Evolutionary conservation across 2,797 vertebrate species (phyloP), one percentile per base, ranked within the genome.

Genomic region (Odontamblyopus lacepedii): DNA sequence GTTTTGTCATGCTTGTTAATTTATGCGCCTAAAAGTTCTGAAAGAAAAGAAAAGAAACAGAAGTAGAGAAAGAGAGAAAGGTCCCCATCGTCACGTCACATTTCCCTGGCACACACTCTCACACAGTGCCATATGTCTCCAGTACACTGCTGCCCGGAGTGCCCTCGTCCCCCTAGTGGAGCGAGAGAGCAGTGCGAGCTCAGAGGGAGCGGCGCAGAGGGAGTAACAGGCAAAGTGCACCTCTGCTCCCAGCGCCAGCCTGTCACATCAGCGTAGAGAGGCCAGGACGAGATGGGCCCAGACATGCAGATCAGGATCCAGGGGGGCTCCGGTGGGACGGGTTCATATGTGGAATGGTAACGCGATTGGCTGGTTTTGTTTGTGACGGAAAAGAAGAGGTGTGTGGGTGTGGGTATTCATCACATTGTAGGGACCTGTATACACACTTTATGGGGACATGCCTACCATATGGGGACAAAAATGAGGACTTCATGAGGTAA

Each of bases 201-300:
- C 51, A 16, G 41, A 67, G 57, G 68, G 51, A 62, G 61, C 30
- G 53, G 55, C 72, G 73, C 79, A 75, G 78, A 70, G 81, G 78
- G 83, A 76, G 77, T 67, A 38, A 71, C 75, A 82, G 76, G 72
- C 5, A 67, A 74, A 79, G 83, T 80, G 73, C 69, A 85, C 63
- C 56, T 70, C 71, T 15, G 55, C 63, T 84, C 70, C 67, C 3
- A 2, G 67, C 15, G 23, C 74, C 71, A 50, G 29, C 26, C 72
- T 81, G 80, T 77, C 67, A 77, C 55, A 79, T 57, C 56, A 69
- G 48, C 66, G 55, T 63, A 63, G 66, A 72, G 69, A 78, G 59
- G 50, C 27, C 62, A 72, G 62, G 60, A 55, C 57, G 27, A 30
- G 27, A 78, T 69, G 68, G 70, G 68, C 72, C 68, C 55, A 67